Conservation (phyloP, 2,113 vertebrate genomes). For the Entosphenus tridentatus region DNA sequence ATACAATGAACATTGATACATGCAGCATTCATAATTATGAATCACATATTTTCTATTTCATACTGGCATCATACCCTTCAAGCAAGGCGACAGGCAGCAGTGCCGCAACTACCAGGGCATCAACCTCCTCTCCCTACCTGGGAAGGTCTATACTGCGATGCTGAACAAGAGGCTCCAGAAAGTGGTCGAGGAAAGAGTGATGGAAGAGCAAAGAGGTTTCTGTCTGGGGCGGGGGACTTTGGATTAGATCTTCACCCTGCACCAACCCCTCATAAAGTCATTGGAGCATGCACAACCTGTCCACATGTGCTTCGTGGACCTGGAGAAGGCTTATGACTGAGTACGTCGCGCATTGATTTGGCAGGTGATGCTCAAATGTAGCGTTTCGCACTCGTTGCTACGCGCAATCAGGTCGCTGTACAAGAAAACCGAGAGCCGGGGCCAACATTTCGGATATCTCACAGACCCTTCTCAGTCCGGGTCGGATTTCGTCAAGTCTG, state of each 20-base stretch:
- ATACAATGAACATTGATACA: no score
- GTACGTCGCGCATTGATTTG: background rate
- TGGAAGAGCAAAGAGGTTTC: background rate
- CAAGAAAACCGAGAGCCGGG: background rate
- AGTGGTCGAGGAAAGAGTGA: background rate
- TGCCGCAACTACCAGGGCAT: background rate
- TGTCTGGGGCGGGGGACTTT: background rate
- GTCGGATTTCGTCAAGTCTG: background rate
- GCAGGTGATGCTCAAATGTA: background rate
- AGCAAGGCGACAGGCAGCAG: constrained; percentile 1
- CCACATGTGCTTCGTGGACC: constrained; percentile 1
- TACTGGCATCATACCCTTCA: background rate
- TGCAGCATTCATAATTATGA: no score
- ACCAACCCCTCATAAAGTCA: background rate
- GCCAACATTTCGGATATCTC: background rate
- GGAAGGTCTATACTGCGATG: background rate
- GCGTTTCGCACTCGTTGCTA: background rate
- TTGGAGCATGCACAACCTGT: background rate
- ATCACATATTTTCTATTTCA: no score
- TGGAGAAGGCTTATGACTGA: constrained; percentile 2
- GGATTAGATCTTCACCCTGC: constrained; percentile 5
- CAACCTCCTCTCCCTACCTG: background rate
- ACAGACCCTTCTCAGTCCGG: background rate
- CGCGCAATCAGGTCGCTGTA: background rate
- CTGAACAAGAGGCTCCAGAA: background rate